Percentiles rank a stretch among this genome's conserved stretches.
phyloP scores from a whole-genome alignment of 2,113 vertebrate genomes.

The Ramphastos sulfuratus region DNA sequence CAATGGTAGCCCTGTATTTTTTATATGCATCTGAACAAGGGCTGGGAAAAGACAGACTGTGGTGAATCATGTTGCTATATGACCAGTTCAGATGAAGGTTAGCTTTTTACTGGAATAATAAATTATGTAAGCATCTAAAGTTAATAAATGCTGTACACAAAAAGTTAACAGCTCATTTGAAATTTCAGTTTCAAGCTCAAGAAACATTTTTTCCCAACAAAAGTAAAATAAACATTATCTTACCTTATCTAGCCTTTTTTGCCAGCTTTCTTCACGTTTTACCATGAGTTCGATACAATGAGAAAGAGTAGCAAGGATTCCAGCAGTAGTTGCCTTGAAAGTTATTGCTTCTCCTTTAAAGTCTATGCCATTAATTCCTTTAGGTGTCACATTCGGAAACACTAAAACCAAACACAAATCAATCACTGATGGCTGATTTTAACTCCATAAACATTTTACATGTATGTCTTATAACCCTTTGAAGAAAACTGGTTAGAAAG shows the following conservation, averaged over 20 bases:
- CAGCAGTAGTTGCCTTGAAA: constrained; percentile 98
- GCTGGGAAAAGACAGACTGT: neutral
- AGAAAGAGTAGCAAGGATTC: constrained; percentile 94
- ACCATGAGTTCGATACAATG: constrained; percentile 97
- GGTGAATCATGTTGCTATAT: neutral
- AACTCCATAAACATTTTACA: neutral
- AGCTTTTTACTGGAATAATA: neutral
- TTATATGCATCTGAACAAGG: neutral
- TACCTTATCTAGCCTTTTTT: constrained; percentile 97
- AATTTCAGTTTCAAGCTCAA: neutral
- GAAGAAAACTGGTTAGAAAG: neutral
- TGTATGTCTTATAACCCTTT: neutral
- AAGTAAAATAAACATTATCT: neutral
- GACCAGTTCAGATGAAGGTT: neutral
- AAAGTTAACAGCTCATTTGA: neutral
- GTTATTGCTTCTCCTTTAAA: constrained; percentile 99
- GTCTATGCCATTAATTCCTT: constrained; percentile 94
- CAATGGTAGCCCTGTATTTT: neutral
- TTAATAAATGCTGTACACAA: neutral
- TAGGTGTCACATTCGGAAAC: constrained; percentile 86
- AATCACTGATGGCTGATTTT: neutral
- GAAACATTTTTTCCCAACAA: neutral
- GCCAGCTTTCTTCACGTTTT: constrained; percentile 94
- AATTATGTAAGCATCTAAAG: neutral
- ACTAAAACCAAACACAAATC: constrained; percentile 74